Conservation (phyloP, 1,140 invertebrate genomes). For the Ceratitis capitata region DNA sequence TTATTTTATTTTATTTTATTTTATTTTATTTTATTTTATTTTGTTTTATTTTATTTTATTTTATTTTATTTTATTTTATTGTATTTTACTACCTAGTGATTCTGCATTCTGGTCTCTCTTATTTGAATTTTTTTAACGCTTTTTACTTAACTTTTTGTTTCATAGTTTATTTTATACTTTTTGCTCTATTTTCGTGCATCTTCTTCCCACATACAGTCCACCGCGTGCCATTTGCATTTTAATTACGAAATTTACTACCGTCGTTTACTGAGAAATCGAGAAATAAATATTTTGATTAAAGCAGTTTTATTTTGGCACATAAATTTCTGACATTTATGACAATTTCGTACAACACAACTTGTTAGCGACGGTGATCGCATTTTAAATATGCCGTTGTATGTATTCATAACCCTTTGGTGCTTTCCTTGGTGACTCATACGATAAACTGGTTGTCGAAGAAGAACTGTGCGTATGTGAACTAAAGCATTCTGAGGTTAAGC, state of each 20-base stretch:
- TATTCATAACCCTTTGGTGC: no score
- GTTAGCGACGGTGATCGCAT: background rate
- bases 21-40: no score
- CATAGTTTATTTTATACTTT: background rate
- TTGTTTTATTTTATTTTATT: no score
- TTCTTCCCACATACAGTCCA: background rate
- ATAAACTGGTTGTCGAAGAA: background rate
- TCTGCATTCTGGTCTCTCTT: no score
- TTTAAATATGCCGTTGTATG: background rate
- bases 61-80: no score
- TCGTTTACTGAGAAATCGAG: background rate
- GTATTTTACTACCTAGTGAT: no score
- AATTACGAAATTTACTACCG: conserved; percentile 37
- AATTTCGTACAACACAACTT: conserved; percentile 30
- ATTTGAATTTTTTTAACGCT: no score
- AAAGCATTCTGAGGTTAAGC: no score
- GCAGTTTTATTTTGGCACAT: conserved; percentile 1
- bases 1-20: no score
- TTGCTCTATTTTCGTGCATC: background rate
- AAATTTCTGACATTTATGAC: conserved; percentile 35
- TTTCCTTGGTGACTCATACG: background rate
- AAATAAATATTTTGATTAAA: conserved; percentile 31
- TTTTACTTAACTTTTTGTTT: background rate
- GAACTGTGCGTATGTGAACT: background rate
- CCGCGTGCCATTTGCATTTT: conserved; percentile 30